A percentile compares a stretch with the other conserved stretches of the same genome.
These are phyloP conservation scores for Gonioctena quinquepunctata DNA, from an alignment of 1,140 invertebrate genomes.

Conservation along the genomic window DNA sequence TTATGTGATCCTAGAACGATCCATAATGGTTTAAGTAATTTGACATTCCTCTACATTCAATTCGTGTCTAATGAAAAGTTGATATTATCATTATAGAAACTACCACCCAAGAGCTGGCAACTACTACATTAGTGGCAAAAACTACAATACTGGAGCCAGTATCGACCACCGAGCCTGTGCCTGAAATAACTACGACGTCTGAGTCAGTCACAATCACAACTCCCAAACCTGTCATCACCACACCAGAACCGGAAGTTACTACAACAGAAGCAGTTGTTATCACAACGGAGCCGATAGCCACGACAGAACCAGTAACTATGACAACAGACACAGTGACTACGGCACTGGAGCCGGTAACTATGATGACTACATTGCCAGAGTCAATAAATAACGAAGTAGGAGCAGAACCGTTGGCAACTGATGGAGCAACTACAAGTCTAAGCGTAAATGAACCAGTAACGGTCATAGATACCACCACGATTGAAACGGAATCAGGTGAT, in stretches of 20 bases:
- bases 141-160: not conserved
- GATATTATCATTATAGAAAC: conserved; percentile 16
- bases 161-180: not conserved
- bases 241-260: not conserved
- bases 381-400: too few species aligned
- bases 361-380: not conserved
- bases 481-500: too few species aligned
- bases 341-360: not conserved
- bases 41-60: too few species aligned
- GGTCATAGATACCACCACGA: not conserved
- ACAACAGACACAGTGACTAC: not conserved
- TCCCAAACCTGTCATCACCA: not conserved
- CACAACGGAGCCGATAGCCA: not conserved
- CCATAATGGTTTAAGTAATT: too few species aligned
- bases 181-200: not conserved
- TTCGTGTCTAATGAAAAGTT: too few species aligned
- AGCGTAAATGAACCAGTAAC: not conserved
- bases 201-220: conserved; percentile 1
- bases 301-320: not conserved
- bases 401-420: not conserved
- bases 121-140: not conserved
- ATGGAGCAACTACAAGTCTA: not conserved
- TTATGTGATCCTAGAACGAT: too few species aligned
- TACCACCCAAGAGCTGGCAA: conserved; percentile 21
- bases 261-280: conserved; percentile 14